phyloP scores from a whole-genome alignment of 2,888 invertebrate genomes.

The Nowickia ferox region DNA sequence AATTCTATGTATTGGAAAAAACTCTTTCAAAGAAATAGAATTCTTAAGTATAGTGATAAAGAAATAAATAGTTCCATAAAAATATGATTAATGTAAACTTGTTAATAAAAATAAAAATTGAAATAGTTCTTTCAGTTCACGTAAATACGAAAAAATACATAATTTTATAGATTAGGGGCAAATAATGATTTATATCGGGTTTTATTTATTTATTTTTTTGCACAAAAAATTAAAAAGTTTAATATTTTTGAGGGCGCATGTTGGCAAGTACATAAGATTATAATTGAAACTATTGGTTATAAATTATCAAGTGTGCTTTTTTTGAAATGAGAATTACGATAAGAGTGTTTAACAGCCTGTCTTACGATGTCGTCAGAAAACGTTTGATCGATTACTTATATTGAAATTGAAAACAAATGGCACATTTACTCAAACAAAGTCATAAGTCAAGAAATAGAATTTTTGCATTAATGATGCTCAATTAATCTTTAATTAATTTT shows the following conservation, averaged over 20 bases:
- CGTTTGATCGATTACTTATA: too few species aligned
- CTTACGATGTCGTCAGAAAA: too few species aligned
- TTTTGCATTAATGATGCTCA: too few species aligned
- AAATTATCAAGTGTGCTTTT: neutral
- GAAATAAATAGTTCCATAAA: neutral
- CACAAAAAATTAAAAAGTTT: neutral
- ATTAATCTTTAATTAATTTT: too few species aligned
- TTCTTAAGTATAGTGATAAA: constrained; percentile 3
- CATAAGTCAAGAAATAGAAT: too few species aligned
- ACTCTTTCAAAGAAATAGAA: neutral
- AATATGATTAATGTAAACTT: constrained; percentile 1
- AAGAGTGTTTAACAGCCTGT: too few species aligned
- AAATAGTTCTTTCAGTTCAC: neutral
- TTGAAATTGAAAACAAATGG: too few species aligned
- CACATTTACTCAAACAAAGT: too few species aligned
- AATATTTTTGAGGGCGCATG: neutral
- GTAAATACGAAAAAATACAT: neutral
- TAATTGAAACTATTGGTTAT: neutral
- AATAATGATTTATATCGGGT: neutral
- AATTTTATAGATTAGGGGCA: neutral
- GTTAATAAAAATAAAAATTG: neutral
- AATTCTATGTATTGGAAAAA: neutral
- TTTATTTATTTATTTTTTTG: too few species aligned
- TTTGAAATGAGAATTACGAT: too few species aligned
- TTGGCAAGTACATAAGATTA: neutral